These are phyloP conservation scores for Antheraea assamensis DNA, from an alignment of 2,888 invertebrate species.

Conservation along the genomic window DNA sequence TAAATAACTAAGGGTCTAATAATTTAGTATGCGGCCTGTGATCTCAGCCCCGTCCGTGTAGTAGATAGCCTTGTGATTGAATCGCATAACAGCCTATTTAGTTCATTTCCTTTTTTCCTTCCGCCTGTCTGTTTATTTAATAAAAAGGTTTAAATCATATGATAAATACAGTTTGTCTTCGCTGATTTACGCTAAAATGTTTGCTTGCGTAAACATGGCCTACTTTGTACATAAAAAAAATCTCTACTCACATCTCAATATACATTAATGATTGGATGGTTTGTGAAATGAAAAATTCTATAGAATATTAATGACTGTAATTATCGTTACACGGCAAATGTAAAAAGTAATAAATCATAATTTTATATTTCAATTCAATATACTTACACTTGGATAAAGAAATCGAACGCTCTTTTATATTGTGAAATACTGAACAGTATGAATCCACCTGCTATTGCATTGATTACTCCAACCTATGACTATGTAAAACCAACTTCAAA, in stretches of 20 bases:
- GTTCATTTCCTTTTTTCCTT: constrained; percentile 54
- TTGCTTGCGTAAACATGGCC: background rate
- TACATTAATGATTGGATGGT: background rate
- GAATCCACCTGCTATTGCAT: too few relatives aligned
- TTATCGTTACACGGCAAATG: too few relatives aligned
- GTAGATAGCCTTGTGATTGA: constrained; percentile 70
- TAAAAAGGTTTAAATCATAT: constrained; percentile 21
- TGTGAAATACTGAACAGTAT: too few relatives aligned
- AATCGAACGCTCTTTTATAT: too few relatives aligned
- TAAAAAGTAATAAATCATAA: too few relatives aligned
- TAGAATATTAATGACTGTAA: too few relatives aligned
- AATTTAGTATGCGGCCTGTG: constrained; percentile 78
- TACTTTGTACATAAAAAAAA: background rate
- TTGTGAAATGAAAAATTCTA: too few relatives aligned
- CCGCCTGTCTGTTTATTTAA: constrained; percentile 25
- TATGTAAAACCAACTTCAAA: too few relatives aligned
- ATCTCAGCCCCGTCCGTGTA: constrained; percentile 61
- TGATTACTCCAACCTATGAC: too few relatives aligned
- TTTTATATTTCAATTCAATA: too few relatives aligned
- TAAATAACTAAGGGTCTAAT: constrained; percentile 78
- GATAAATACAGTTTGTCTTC: background rate
- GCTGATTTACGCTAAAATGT: constrained; percentile 1
- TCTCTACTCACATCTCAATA: background rate
- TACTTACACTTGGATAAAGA: too few relatives aligned
- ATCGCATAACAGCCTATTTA: constrained; percentile 68